These are phyloP conservation scores for Oncorhynchus mykiss DNA, from an alignment of 2,113 vertebrate genomes.

Conservation along the genomic window DNA sequence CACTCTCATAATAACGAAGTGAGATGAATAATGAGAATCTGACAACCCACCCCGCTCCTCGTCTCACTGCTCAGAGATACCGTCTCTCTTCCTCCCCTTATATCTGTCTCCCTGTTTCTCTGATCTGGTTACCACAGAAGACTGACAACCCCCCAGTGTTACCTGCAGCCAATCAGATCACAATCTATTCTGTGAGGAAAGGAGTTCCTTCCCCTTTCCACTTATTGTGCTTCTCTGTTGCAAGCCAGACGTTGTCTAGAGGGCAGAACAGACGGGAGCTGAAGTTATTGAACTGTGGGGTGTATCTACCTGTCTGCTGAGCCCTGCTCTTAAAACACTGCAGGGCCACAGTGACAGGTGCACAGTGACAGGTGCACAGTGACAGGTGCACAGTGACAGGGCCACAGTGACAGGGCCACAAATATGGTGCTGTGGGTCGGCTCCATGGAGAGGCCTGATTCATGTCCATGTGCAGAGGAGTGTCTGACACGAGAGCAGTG, in stretches of 20 bases:
- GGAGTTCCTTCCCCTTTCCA: no score
- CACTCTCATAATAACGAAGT: slow-evolving; percentile 8
- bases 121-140: background rate
- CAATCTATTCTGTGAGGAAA: no score
- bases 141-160: no score
- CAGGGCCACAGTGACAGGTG: background rate
- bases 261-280: background rate
- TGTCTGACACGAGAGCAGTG: background rate
- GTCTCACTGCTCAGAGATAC: background rate
- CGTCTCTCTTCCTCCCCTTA: background rate
- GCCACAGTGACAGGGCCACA: no score
- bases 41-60: background rate
- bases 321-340: background rate
- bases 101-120: background rate
- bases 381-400: no score
- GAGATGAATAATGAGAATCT: slow-evolving; percentile 29
- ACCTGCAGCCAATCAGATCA: no score
- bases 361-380: background rate
- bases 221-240: background rate
- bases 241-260: background rate
- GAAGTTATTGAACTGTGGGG: background rate
- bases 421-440: background rate
- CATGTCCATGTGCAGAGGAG: background rate
- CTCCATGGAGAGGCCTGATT: background rate
- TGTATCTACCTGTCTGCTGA: no score